Conservation (phyloP, 2,113 vertebrate species). For the Spea multiplicata region DNA sequence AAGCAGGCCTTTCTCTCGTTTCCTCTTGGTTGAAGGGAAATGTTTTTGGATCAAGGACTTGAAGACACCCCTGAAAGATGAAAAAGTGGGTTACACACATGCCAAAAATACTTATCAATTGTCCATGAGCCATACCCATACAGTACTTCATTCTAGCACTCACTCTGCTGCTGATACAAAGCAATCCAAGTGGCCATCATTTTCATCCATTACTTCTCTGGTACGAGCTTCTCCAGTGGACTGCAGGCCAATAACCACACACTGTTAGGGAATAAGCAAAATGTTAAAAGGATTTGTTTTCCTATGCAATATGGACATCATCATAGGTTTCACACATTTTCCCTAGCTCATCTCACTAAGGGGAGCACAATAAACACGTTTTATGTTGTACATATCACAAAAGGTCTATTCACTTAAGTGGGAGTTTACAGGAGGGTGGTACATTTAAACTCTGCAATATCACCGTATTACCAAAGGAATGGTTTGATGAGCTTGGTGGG, state of each 20-base stretch:
- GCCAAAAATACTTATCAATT: accelerated
- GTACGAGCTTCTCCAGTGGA: slow-evolving; percentile 95
- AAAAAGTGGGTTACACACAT: background rate
- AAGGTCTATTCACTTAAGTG: too few relatives aligned
- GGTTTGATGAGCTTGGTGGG: too few relatives aligned
- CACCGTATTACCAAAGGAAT: too few relatives aligned
- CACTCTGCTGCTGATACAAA: slow-evolving; percentile 95
- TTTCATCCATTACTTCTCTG: slow-evolving; percentile 91
- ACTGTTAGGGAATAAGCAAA: slow-evolving; percentile 65
- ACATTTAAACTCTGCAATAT: too few relatives aligned
- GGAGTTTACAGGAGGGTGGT: too few relatives aligned
- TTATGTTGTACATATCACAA: too few relatives aligned
- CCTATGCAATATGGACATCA: too few relatives aligned
- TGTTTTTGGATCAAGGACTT: slow-evolving; percentile 94
- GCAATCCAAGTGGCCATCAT: slow-evolving; percentile 86
- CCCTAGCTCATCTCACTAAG: background rate
- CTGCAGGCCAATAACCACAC: slow-evolving; percentile 93
- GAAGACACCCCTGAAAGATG: slow-evolving; percentile 85
- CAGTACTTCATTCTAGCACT: slow-evolving; percentile 55
- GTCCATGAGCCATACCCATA: slow-evolving; percentile 8
- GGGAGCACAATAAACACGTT: background rate
- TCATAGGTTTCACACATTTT: too few relatives aligned
- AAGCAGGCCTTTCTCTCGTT: slow-evolving; percentile 79
- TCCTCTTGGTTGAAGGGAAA: slow-evolving; percentile 92
- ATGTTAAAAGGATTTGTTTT: too few relatives aligned